These are phyloP conservation scores for Agrotis segetum DNA, from an alignment of 2,888 invertebrate species.

Conservation along the genomic window DNA sequence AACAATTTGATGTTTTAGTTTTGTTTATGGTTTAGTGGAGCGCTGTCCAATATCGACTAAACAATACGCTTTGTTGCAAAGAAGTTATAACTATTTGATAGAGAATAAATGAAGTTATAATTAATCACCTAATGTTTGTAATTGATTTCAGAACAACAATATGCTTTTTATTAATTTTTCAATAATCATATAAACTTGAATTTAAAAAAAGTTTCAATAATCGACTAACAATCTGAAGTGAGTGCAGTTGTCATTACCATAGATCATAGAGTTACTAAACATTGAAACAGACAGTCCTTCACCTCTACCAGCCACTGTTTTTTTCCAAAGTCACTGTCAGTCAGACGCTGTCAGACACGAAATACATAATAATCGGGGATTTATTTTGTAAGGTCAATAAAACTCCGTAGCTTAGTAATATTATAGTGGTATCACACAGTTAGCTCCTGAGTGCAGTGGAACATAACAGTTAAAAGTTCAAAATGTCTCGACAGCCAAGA, in stretches of 20 bases:
- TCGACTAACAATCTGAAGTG: not conserved
- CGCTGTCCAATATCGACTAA: conserved; percentile 22
- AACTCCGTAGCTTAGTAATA: conserved; percentile 27
- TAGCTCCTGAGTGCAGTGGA: conserved; percentile 28
- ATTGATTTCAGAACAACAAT: no score
- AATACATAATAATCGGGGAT: conserved; percentile 34
- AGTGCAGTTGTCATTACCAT: no score
- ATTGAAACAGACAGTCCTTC: not conserved
- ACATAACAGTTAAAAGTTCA: conserved; percentile 45
- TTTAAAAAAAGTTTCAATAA: no score
- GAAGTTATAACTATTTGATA: no score
- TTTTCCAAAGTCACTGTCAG: conserved; percentile 37
- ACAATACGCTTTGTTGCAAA: no score
- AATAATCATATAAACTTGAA: no score
- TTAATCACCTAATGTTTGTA: no score
- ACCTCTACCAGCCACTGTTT: conserved; percentile 20
- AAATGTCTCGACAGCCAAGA: conserved; percentile 82
- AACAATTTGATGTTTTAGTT: conserved; percentile 1
- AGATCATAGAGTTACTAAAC: not conserved
- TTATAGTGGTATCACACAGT: conserved; percentile 26
- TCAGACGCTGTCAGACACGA: conserved; percentile 24
- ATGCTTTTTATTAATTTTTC: no score
- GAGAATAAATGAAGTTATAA: no score
- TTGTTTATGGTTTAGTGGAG: not conserved
- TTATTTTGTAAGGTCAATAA: conserved; percentile 43